Base-by-base conservation (phyloP, 2,113 vertebrate genomes). In the Arizona elegans region DNA sequence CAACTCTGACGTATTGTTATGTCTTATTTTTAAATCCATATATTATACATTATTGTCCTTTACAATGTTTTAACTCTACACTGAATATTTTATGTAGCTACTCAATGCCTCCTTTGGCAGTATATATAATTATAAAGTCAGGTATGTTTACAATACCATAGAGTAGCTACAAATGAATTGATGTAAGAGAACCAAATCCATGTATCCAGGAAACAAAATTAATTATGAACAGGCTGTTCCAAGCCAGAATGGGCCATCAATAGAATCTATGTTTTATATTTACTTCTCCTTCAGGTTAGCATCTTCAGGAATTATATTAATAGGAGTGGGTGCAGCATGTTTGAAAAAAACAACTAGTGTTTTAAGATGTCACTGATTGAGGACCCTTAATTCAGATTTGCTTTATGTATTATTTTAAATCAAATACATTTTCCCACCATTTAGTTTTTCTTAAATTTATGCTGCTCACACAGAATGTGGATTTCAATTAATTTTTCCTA, bases 401-500 rank as follows among this genome's bases (percentile, higher is more conserved):
- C 89, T 50, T 90, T 90, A 47, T 43, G 12, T 90, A 65, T 93
- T 90, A 86, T 90, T 90, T 89, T 86, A 86, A 89, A 86, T 90
- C 19, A 93, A 93, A 93, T 90, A 52, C 54, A 17, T 85, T 59
- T 62, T 8, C 2, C 8, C 11, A 26, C 11, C 26, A 81, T 47
- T 62, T 55, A 33, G 21, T 75, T 38, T 59, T 50, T 58, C 33
- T 47, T 87, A 65, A 90, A 93, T 93, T 87, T 86, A 93, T 90
- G 85, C 92, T 65, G n/a, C 56, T 58, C 89, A 87, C 92, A 93
- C 56, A 87, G 89, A 87, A 90, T 90, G 81, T 93, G 56, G 55
- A 93, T 93, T 93, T 93, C 92, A 93, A 93, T 93, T 93, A 93
- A 86, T 90, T 90, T 90, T 85, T 93, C 56, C 55, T 62, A 93